These are phyloP conservation scores for Pterocles burchelli DNA, from an alignment of 2,113 vertebrate genomes.

Conservation along the genomic window DNA sequence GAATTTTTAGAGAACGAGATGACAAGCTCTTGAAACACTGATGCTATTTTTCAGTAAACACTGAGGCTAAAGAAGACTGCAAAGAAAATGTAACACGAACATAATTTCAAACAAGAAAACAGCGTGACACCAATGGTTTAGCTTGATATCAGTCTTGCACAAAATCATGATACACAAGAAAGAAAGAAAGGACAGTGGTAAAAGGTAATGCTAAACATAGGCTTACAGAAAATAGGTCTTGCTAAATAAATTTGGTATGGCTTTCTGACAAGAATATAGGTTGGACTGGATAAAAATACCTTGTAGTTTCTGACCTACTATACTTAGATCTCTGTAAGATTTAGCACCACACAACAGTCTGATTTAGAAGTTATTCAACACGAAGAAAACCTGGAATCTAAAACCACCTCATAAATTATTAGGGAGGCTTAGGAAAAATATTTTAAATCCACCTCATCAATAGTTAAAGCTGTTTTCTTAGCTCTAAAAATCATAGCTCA, in stretches of 20 bases:
- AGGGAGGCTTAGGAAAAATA: constrained; percentile 43
- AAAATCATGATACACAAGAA: background rate
- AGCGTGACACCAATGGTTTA: background rate
- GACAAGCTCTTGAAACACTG: constrained; percentile 18
- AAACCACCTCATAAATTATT: constrained; percentile 62
- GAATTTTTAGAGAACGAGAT: background rate
- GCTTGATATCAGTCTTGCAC: background rate
- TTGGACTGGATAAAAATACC: constrained; percentile 66
- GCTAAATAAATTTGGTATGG: constrained; percentile 33
- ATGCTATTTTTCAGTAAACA: background rate
- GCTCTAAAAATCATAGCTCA: constrained; percentile 48
- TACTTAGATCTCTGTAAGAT: constrained; percentile 50
- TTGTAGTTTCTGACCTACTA: constrained; percentile 62
- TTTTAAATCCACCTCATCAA: constrained; percentile 45
- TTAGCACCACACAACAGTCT: constrained; percentile 21
- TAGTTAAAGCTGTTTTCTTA: constrained; percentile 44
- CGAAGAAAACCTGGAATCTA: constrained; percentile 45
- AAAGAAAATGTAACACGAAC: background rate
- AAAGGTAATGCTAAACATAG: constrained; percentile 41
- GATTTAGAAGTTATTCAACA: constrained; percentile 65
- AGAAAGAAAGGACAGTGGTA: background rate
- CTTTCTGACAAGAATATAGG: constrained; percentile 69
- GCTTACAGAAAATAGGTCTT: constrained; percentile 54
- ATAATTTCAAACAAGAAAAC: background rate
- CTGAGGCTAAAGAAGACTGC: background rate